phyloP scores from a whole-genome alignment of 2,113 vertebrate species.

The Pluvianellus socialis region DNA sequence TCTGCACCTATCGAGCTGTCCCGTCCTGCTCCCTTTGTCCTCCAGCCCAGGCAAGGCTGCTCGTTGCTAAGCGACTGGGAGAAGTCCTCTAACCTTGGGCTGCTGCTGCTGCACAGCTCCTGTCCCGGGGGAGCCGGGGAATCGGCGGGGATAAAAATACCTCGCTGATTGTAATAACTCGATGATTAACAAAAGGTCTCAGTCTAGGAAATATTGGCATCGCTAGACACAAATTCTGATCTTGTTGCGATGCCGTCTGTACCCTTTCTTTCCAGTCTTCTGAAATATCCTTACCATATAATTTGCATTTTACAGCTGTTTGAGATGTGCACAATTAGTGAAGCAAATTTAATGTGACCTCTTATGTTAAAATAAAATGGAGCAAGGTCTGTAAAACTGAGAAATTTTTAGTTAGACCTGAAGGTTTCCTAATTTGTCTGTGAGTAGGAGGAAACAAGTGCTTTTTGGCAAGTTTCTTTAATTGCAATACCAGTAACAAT shows the following conservation, averaged over 20 bases:
- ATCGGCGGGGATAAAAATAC: neutral
- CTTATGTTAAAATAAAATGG: neutral
- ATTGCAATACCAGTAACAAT: neutral
- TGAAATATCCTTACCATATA: neutral
- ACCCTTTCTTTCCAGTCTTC: conserved; percentile 26
- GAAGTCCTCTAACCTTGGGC: conserved; percentile 30
- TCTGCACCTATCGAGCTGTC: neutral
- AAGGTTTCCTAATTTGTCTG: neutral
- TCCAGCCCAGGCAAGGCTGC: conserved; percentile 12
- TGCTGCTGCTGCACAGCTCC: neutral
- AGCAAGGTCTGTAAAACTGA: neutral
- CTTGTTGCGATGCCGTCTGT: neutral
- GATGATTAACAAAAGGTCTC: neutral
- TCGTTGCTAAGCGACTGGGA: conserved; percentile 44
- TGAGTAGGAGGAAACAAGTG: neutral
- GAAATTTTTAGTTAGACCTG: neutral
- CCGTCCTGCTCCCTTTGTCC: neutral
- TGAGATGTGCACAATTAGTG: neutral
- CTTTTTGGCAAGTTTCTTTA: neutral
- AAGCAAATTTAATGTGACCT: neutral
- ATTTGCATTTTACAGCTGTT: neutral
- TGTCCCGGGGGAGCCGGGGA: neutral
- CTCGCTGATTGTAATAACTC: neutral
- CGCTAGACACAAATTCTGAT: neutral
- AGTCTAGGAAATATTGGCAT: neutral